Evolutionary conservation across 2,113 vertebrate genomes (phyloP).

Genomic region (Spea multiplicata): DNA sequence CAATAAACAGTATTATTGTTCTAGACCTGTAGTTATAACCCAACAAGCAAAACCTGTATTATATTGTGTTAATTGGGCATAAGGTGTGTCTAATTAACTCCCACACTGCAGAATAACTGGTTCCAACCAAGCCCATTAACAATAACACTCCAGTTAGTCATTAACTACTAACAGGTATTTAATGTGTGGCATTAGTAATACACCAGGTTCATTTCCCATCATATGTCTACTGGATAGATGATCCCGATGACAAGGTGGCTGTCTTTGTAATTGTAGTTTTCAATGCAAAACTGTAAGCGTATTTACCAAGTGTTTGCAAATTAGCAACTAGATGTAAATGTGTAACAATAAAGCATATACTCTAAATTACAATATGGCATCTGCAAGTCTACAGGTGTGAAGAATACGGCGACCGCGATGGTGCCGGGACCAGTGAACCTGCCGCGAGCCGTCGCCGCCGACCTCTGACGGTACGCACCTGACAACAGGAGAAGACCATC

Average conservation of each 20-base stretch:
- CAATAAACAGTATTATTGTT: not conserved
- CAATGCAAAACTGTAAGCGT: not conserved
- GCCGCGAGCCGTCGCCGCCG: no score
- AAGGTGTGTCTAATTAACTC: conserved; percentile 34
- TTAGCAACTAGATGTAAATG: no score
- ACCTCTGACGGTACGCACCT: no score
- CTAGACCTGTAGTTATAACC: conserved; percentile 12
- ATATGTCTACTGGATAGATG: not conserved
- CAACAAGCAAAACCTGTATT: not conserved
- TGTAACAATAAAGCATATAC: no score
- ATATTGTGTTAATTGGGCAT: conserved; percentile 16
- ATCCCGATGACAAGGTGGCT: not conserved
- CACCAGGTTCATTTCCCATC: conserved; percentile 4
- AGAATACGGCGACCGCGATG: no score
- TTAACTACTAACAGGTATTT: conserved; percentile 12
- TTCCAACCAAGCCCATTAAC: conserved; percentile 33
- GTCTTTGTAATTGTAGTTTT: conserved; percentile 23
- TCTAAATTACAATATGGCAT: no score
- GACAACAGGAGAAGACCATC: no score
- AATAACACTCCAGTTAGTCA: conserved; percentile 40
- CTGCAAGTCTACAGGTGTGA: no score
- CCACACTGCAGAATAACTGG: conserved; percentile 21
- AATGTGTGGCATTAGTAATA: conserved; percentile 7
- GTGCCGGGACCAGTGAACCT: no score
- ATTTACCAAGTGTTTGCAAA: no score